Conservation (phyloP, 2,888 invertebrate genomes). For the Ametastegia equiseti region DNA sequence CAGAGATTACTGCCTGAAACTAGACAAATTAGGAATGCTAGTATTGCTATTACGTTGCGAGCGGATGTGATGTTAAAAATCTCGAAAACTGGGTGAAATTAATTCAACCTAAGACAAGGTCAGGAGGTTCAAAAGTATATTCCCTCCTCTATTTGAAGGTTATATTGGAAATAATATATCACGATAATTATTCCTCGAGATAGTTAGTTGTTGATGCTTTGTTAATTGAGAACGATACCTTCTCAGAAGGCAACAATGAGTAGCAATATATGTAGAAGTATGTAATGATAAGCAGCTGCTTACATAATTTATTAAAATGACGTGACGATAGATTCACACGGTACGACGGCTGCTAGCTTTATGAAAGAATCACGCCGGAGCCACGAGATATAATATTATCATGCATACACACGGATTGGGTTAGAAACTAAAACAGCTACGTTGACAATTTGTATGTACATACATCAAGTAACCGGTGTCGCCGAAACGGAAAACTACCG, state of each 20-base stretch:
- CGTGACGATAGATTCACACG: neutral
- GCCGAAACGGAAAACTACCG: too few species aligned
- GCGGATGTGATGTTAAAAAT: too few species aligned
- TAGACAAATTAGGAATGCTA: too few species aligned
- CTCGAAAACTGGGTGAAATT: too few species aligned
- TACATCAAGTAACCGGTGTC: too few species aligned
- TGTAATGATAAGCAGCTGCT: slow-evolving; percentile 23
- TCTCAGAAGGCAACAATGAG: neutral
- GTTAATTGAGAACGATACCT: neutral
- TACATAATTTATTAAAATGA: slow-evolving; percentile 27
- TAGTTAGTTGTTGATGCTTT: neutral
- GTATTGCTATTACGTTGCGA: too few species aligned
- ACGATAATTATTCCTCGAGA: neutral
- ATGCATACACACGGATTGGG: neutral
- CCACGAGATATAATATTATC: neutral
- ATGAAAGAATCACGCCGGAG: neutral
- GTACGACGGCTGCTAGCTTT: neutral
- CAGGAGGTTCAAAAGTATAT: too few species aligned
- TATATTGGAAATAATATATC: neutral
- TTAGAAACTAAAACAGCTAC: neutral
- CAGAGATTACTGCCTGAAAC: neutral
- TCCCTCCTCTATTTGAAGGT: too few species aligned
- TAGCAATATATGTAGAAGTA: neutral
- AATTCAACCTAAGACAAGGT: too few species aligned
- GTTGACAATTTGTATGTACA: too few species aligned